Percentiles rank a stretch among this genome's conserved stretches.
These are phyloP conservation scores for Choreutis nemorana DNA, from an alignment of 2,888 invertebrate species.

Conservation along the genomic window DNA sequence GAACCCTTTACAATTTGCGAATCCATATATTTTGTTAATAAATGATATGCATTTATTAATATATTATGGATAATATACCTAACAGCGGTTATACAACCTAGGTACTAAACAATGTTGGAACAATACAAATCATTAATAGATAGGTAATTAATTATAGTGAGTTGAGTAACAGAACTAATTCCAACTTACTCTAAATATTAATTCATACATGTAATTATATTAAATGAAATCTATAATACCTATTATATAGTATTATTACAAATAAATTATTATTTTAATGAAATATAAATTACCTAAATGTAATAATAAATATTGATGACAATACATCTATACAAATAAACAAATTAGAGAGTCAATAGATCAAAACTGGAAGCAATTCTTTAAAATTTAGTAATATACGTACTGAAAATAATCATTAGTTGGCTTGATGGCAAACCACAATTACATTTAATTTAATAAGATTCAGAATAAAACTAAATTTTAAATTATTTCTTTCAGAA, in stretches of 20 bases:
- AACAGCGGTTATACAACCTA: constrained; percentile 39
- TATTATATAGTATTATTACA: constrained; percentile 57
- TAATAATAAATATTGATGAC: constrained; percentile 61
- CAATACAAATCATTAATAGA: constrained; percentile 44
- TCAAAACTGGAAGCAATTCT: constrained; percentile 5
- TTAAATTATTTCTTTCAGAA: too few species aligned
- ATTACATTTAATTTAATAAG: too few species aligned
- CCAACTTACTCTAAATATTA: constrained; percentile 51
- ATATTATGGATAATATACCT: constrained; percentile 55
- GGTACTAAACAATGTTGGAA: constrained; percentile 32
- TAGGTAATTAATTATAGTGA: constrained; percentile 27
- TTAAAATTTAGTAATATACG: too few species aligned
- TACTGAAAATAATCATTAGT: too few species aligned
- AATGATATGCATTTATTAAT: constrained; percentile 52
- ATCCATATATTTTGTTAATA: constrained; percentile 29
- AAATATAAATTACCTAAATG: constrained; percentile 61
- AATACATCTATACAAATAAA: constrained; percentile 59
- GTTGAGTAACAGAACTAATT: constrained; percentile 50
- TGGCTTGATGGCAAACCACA: too few species aligned
- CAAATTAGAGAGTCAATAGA: constrained; percentile 61
- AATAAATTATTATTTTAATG: constrained; percentile 59
- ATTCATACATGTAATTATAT: constrained; percentile 49
- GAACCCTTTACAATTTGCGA: constrained; percentile 40
- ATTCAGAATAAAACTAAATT: too few species aligned
- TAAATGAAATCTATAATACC: constrained; percentile 60